Percentiles rank a stretch among this genome's conserved stretches.
Evolutionary conservation across 2,888 invertebrate genomes (phyloP).

Genomic region (Cephonodes hylas): DNA sequence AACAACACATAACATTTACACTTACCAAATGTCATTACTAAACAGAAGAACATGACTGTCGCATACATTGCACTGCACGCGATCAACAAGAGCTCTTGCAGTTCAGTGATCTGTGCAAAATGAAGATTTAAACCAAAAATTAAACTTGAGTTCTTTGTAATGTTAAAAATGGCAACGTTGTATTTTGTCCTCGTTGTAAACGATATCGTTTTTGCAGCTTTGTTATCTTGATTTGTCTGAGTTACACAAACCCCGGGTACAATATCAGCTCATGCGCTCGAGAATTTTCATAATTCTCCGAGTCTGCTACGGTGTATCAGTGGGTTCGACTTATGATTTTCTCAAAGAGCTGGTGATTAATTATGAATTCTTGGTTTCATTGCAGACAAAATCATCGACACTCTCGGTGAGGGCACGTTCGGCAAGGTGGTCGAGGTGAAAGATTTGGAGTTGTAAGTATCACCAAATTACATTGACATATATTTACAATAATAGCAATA

Average conservation of each 20-base stretch:
- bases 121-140: slow-evolving; percentile 33
- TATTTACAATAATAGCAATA: neutral
- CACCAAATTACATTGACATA: neutral
- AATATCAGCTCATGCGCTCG: slow-evolving; percentile 21
- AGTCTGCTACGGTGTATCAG: slow-evolving; percentile 33
- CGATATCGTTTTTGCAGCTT: slow-evolving; percentile 50
- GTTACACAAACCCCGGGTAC: neutral
- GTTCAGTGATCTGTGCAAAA: slow-evolving; percentile 38
- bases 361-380: slow-evolving; percentile 80
- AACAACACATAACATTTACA: neutral
- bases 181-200: slow-evolving; percentile 25
- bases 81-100: slow-evolving; percentile 26
- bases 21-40: slow-evolving; percentile 6
- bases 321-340: slow-evolving; percentile 60
- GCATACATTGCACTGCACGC: slow-evolving; percentile 12
- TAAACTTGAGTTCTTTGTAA: slow-evolving; percentile 16
- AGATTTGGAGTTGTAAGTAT: slow-evolving; percentile 95
- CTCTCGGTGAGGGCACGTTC: slow-evolving; percentile 99
- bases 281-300: slow-evolving; percentile 19
- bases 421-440: slow-evolving; percentile 99
- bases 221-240: slow-evolving; percentile 30
- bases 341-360: slow-evolving; percentile 53
- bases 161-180: slow-evolving; percentile 28
- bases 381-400: slow-evolving; percentile 99
- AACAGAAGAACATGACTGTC: slow-evolving; percentile 4